These are phyloP conservation scores for Lepidurus packardi DNA, from an alignment of 1,140 invertebrate genomes.

Conservation along the genomic window DNA sequence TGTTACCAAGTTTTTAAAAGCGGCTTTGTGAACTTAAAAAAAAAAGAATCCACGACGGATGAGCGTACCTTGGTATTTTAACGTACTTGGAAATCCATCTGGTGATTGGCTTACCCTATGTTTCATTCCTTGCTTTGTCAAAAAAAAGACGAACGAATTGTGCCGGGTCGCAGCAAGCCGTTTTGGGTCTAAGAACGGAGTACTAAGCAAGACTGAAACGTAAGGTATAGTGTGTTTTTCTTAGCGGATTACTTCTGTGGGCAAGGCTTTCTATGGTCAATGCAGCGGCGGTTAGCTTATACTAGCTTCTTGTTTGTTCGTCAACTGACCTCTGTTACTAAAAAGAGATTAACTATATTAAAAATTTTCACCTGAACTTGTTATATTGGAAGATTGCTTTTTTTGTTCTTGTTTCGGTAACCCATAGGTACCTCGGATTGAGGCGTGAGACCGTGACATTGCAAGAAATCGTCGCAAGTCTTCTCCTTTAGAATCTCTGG, in stretches of 20 bases:
- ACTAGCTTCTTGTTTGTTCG: background rate
- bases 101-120: background rate
- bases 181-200: background rate
- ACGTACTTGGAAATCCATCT: background rate
- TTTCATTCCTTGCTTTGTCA: slow-evolving; percentile 11
- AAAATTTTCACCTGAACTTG: background rate
- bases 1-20: background rate
- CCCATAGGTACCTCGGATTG: slow-evolving; percentile 17
- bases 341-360: slow-evolving; percentile 8
- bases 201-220: slow-evolving; percentile 17
- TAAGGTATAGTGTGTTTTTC: background rate
- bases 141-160: background rate
- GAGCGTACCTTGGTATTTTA: background rate
- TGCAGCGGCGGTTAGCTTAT: background rate
- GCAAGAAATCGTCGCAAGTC: background rate
- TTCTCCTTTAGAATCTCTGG: background rate
- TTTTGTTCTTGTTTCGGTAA: background rate
- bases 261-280: background rate
- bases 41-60: background rate
- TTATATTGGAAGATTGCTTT: background rate
- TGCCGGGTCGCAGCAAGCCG: background rate
- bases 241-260: background rate
- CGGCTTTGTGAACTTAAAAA: background rate
- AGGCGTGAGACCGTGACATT: slow-evolving; percentile 4
- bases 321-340: background rate